Percentiles rank a stretch among this genome's conserved stretches.
Conservation (phyloP, 2,888 invertebrate species). For the Lepidonotus clava region DNA sequence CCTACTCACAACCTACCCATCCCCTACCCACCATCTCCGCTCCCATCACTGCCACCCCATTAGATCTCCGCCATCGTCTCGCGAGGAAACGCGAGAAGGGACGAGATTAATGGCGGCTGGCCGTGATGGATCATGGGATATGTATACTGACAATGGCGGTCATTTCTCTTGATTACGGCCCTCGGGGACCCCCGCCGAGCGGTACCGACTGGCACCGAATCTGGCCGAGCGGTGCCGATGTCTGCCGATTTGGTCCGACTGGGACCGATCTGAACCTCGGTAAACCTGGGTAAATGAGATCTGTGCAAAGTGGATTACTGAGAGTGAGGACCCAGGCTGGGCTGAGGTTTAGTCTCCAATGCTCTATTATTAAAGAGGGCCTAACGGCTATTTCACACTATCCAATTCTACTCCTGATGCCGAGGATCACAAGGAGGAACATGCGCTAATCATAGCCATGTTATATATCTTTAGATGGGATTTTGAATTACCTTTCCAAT, state of each 20-base stretch:
- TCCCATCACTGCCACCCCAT: not conserved
- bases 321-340: too few species aligned
- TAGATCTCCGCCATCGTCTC: not conserved
- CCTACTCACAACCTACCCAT: not conserved
- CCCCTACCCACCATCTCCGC: not conserved
- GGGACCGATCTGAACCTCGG: not conserved
- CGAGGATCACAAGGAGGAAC: too few species aligned
- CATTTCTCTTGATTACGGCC: constrained; percentile 25
- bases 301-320: too few species aligned
- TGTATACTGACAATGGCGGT: constrained; percentile 19
- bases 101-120: not conserved
- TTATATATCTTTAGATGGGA: too few species aligned
- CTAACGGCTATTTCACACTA: too few species aligned
- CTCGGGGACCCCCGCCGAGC: not conserved
- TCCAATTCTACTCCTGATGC: too few species aligned
- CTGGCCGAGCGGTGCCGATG: not conserved
- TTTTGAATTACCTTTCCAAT: too few species aligned
- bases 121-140: constrained; percentile 28
- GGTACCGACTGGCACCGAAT: not conserved
- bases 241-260: not conserved
- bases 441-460: too few species aligned
- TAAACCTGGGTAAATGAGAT: too few species aligned
- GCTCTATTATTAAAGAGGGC: too few species aligned
- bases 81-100: constrained; percentile 27
- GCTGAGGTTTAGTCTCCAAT: too few species aligned